These are phyloP conservation scores for Cettia cetti DNA, from an alignment of 2,113 vertebrate genomes.

Conservation along the genomic window DNA sequence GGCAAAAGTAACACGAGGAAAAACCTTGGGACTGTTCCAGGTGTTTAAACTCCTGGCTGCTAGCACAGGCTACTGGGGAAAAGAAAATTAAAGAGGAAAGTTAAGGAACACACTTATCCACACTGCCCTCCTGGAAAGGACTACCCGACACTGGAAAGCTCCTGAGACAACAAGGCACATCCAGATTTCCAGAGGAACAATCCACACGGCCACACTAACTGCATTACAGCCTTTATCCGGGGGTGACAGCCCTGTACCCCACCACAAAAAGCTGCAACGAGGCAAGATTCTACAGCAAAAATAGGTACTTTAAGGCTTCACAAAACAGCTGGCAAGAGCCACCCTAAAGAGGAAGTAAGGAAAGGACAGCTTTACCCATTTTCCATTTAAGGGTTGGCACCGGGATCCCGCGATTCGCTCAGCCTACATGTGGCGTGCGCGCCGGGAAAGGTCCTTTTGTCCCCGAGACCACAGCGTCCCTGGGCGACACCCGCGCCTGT, in stretches of 20 bases:
- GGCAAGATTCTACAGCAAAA: background rate
- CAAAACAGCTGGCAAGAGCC: background rate
- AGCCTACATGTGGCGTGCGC: background rate
- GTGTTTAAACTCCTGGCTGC: background rate
- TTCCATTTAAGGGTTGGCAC: conserved; percentile 22
- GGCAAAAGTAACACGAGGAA: background rate
- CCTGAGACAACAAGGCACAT: background rate
- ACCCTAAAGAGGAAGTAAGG: background rate
- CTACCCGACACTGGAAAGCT: rapidly evolving
- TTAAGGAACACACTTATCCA: background rate
- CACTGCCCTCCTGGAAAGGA: background rate
- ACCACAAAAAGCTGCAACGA: background rate
- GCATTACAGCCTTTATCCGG: rapidly evolving
- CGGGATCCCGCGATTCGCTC: background rate
- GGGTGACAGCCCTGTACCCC: background rate
- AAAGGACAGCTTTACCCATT: conserved; percentile 32
- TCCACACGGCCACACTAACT: rapidly evolving
- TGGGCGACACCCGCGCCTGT: rapidly evolving
- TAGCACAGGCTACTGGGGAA: background rate
- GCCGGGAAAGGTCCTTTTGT: background rate
- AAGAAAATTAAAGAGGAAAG: rapidly evolving
- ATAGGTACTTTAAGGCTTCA: rapidly evolving
- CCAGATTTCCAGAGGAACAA: too few relatives aligned
- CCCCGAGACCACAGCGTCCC: rapidly evolving
- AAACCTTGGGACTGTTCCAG: background rate